Conservation (phyloP, 2,888 invertebrate genomes). For the Anagyrus pseudococci region DNA sequence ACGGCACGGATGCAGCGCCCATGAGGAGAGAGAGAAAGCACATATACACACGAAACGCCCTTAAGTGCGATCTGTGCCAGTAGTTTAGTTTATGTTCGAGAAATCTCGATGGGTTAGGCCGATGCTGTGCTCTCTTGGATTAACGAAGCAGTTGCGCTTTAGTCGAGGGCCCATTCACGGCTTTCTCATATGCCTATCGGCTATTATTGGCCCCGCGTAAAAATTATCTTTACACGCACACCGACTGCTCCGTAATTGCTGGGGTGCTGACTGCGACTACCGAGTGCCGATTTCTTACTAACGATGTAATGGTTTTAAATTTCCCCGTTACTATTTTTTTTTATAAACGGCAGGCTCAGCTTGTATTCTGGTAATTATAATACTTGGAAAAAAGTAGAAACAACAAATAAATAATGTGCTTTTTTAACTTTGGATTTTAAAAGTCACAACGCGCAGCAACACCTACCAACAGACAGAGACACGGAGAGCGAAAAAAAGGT, state of each 20-base stretch:
- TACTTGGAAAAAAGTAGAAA: not conserved
- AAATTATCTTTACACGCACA: too few relatives aligned
- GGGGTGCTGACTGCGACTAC: too few relatives aligned
- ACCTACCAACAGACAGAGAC: not conserved
- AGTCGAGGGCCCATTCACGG: not conserved
- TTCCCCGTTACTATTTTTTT: too few relatives aligned
- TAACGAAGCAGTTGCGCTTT: constrained; percentile 13
- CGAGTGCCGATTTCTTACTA: too few relatives aligned
- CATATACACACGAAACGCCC: constrained; percentile 35
- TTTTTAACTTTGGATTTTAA: not conserved
- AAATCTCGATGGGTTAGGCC: constrained; percentile 15
- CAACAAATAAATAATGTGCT: not conserved
- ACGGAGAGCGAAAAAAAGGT: not conserved
- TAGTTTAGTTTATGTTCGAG: constrained; percentile 4
- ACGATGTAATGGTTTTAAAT: too few relatives aligned
- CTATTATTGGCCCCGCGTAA: too few relatives aligned
- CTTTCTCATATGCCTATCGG: too few relatives aligned
- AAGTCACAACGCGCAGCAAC: not conserved
- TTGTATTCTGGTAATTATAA: not conserved
- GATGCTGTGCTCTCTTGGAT: constrained; percentile 4
- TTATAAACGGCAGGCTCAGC: too few relatives aligned
- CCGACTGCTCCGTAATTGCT: too few relatives aligned
- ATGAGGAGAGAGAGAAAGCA: too few relatives aligned
- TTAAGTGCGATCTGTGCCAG: constrained; percentile 39
- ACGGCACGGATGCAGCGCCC: constrained; percentile 42